Evolutionary conservation across 2,888 invertebrate species (phyloP).

Genomic region (Steromphala cineraria): DNA sequence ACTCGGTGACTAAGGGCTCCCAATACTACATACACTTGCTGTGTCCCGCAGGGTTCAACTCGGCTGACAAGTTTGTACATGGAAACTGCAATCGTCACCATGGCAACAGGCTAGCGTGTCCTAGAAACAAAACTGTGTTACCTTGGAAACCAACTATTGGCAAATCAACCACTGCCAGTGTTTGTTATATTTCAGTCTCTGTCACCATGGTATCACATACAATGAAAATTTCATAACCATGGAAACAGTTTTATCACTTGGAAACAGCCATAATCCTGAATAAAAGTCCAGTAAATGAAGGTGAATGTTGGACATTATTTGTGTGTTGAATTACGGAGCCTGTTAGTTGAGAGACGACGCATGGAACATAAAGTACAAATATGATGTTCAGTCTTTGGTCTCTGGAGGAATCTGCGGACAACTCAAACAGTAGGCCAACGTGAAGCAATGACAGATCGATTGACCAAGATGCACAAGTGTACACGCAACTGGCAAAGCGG

Average conservation of each 20-base stretch:
- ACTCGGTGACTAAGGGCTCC: not conserved
- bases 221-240: not conserved
- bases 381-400: conserved; percentile 15
- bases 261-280: conserved; percentile 3
- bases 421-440: conserved; percentile 4
- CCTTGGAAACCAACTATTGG: not conserved
- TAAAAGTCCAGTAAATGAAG: not conserved
- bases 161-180: not conserved
- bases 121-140: conserved; percentile 3
- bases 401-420: not conserved
- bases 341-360: not conserved
- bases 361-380: conserved; percentile 4
- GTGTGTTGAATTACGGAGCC: not conserved
- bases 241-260: conserved; percentile 3
- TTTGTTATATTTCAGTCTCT: not conserved
- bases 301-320: conserved; percentile 9
- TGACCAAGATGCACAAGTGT: not conserved
- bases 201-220: not conserved
- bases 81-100: conserved; percentile 1
- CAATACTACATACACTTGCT: not conserved
- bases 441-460: conserved; percentile 3
- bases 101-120: conserved; percentile 2
- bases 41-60: not conserved
- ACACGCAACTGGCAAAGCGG: conserved; percentile 6
- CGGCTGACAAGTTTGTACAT: not conserved